Evolutionary conservation across 1,140 invertebrate species (phyloP), one percentile per base, ranked within the genome.

Genomic region (Macrocentrus cingulum): DNA sequence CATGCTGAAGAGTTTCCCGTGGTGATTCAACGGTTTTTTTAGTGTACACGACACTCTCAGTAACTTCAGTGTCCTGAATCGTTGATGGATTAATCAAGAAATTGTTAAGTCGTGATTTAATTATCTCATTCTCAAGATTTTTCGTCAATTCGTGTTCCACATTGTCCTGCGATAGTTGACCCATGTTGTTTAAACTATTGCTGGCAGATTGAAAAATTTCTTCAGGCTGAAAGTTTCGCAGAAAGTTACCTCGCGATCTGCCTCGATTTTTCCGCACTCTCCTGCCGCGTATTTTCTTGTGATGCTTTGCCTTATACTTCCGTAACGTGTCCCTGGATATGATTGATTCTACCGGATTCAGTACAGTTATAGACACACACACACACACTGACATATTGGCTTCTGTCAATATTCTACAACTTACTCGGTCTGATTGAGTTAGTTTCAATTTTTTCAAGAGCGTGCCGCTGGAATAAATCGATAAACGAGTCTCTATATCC

Each of bases 111-210:
- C 56, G 57, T 3, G 66, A 65, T 48, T 62, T 60, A 9, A 66
- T 54, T 36, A 72, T 70, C 59, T 74, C 72, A 50, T 64, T 69
- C 49, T 70, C 69, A 0, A 72, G 59, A 34, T 72, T 65, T 49
- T 65, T 71, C 1, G 71, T 72, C 6, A 74, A 66, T 29, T 69
- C 68, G 18, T 66, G 65, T 32, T 72, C 71, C 0, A 72, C 66
- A 44, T 32, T 54, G 13, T 2, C 20, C 9, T 22, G 44, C 19
- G n/a, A n/a, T n/a, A n/a, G n/a, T n/a, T n/a, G n/a, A n/a, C n/a
- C n/a, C n/a, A 46, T 13, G 9, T 23, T 25, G 11, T 13, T n/a
- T n/a, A 8, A 25, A n/a, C n/a, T n/a, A n/a, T n/a, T n/a, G 11
- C 29, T n/a, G n/a, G 11, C 4, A 39, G 36, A 39, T 39, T 13